Base-by-base conservation (phyloP, 2,113 vertebrate species). In the Himantopus leucocephalus region DNA sequence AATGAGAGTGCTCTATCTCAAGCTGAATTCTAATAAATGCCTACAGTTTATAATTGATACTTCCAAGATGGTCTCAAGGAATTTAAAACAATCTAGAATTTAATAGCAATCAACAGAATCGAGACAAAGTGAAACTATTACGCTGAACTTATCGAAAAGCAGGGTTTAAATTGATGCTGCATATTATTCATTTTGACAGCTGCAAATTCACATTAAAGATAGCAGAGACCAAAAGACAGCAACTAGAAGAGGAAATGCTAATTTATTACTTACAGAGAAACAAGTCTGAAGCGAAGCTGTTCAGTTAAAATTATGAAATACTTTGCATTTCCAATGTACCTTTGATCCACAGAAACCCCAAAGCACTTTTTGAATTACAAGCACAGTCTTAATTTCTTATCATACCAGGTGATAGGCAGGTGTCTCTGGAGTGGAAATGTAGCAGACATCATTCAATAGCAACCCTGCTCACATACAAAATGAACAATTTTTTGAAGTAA, bases 161-260 rank as follows among this genome's bases (percentile, higher is more conserved):
- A 91, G 95, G 91, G 96, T 97, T 98, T 97, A 97, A 98, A 98
- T 95, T 98, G 97, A 98, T 98, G 97, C 96, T 82, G 76, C 93
- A 43, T 98, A 98, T 98, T 98, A 98, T 94, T 98, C 98, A 98
- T 98, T 98, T 97, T 98, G 98, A 98, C 98, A 98, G 98, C 97
- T 98, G 97, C 97, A 98, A 98, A 98, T 97, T 98, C 97, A 97
- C 97, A 95, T 45, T 96, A 96, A 97, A 98, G 98, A 98, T 98
- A 98, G 97, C 97, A 95, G 95, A 95, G 87, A 92, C 89, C 66
- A 86, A 97, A 97, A 93, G 73, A 93, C 94, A 92, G 94, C 96
- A 97, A 96, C 84, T 85, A 89, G 96, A 95, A 94, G 94, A 94
- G 93, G 96, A 97, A 97, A 98, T 97, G 97, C 97, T 97, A 97